phyloP scores from a whole-genome alignment of 1,140 invertebrate genomes.

The Anastatus disparis region DNA sequence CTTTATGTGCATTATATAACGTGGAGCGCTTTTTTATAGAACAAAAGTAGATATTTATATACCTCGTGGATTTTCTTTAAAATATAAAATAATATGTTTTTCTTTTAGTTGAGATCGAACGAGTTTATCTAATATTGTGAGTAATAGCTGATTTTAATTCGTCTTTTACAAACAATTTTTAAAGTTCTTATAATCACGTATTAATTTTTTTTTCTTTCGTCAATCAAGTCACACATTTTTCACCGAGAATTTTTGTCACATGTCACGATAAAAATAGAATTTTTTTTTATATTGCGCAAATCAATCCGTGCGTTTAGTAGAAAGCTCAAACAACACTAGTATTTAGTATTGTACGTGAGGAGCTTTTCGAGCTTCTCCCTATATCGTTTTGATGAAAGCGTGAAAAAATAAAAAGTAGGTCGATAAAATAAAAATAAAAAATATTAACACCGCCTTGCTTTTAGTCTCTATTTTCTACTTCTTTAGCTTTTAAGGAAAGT shows the following conservation, averaged over 20 bases:
- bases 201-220: constrained; percentile 42
- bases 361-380: constrained; percentile 22
- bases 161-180: constrained; percentile 3
- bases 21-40: not conserved
- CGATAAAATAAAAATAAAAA: too few relatives aligned
- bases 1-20: too few relatives aligned
- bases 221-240: constrained; percentile 42
- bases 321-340: not conserved
- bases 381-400: too few relatives aligned
- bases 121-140: constrained; percentile 36
- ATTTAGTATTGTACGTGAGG: not conserved
- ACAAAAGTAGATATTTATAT: not conserved
- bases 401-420: too few relatives aligned
- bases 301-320: not conserved
- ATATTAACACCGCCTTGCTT: too few relatives aligned
- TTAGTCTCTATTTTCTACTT: too few relatives aligned
- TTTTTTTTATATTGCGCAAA: not conserved
- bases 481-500: too few relatives aligned
- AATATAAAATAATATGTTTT: constrained; percentile 25
- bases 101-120: constrained; percentile 37
- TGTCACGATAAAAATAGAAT: constrained; percentile 18
- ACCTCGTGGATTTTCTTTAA: not conserved
- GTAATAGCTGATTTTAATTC: constrained; percentile 22
- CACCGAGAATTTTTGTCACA: constrained; percentile 22
- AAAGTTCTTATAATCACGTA: constrained; percentile 26